phyloP scores from a whole-genome alignment of 2,888 invertebrate genomes.

The Liopterus haemorrhoidalis region DNA sequence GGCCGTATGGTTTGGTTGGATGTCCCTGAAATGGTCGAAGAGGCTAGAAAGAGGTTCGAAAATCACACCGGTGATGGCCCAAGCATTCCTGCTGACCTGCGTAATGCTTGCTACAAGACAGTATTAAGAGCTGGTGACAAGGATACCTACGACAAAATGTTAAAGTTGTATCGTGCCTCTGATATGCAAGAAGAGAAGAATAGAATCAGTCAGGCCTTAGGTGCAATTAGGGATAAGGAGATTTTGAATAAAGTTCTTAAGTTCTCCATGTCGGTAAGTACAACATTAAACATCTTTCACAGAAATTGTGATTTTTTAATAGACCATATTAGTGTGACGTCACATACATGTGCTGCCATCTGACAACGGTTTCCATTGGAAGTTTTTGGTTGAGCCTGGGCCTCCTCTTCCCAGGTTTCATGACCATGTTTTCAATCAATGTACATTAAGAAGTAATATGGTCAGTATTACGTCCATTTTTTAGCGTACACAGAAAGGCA shows the following conservation, averaged over 20 bases:
- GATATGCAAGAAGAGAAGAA: constrained; percentile 93
- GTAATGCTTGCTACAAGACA: constrained; percentile 81
- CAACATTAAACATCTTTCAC: neutral
- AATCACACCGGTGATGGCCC: constrained; percentile 58
- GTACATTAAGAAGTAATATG: too few relatives aligned
- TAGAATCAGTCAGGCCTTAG: constrained; percentile 78
- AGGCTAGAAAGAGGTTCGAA: constrained; percentile 67
- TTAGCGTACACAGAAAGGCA: too few relatives aligned
- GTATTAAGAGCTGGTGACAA: constrained; percentile 68
- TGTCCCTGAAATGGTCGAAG: constrained; percentile 68
- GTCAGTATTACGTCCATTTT: too few relatives aligned
- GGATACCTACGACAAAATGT: constrained; percentile 67
- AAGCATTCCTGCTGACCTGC: constrained; percentile 75
- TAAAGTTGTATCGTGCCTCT: constrained; percentile 72
- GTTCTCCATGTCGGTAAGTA: constrained; percentile 73
- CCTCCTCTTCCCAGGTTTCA: too few relatives aligned
- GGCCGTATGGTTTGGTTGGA: constrained; percentile 76
- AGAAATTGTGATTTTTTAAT: too few relatives aligned
- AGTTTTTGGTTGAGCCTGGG: too few relatives aligned
- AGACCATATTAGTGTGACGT: too few relatives aligned
- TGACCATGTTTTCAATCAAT: too few relatives aligned
- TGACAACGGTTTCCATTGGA: too few relatives aligned
- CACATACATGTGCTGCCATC: too few relatives aligned
- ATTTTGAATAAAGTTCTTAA: constrained; percentile 69
- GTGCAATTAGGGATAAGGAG: constrained; percentile 66